These are phyloP conservation scores for Labeo catla DNA, from an alignment of 2,113 vertebrate genomes.

Conservation along the genomic window DNA sequence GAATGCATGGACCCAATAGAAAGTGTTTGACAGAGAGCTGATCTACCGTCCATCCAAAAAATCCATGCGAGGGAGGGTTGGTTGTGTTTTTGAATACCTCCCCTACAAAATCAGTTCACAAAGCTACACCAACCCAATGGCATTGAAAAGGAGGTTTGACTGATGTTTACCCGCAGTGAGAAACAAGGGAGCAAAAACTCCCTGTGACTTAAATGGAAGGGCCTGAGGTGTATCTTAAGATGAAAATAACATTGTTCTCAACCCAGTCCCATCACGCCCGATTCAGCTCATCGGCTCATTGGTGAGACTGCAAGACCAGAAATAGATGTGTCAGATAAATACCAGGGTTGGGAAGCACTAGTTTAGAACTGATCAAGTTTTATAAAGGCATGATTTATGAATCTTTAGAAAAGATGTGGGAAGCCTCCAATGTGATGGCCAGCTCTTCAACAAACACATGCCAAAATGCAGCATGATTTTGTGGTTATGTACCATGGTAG, in stretches of 20 bases:
- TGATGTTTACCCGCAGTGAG: background rate
- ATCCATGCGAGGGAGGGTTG: background rate
- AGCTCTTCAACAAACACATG: background rate
- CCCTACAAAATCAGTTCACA: background rate
- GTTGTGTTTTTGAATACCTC: background rate
- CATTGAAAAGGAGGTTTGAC: background rate
- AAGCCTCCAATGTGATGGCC: background rate
- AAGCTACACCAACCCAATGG: background rate
- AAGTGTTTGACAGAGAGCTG: constrained; percentile 47
- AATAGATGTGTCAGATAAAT: background rate
- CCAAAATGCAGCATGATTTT: background rate
- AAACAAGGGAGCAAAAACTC: background rate
- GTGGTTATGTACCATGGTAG: background rate
- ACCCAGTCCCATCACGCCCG: background rate
- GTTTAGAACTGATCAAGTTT: background rate
- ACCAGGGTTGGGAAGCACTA: background rate
- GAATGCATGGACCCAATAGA: constrained; percentile 12
- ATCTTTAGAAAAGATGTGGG: background rate
- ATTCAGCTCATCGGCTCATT: background rate
- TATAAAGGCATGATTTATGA: background rate
- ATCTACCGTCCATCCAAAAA: constrained; percentile 41
- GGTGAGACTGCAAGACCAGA: background rate
- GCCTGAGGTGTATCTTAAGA: background rate
- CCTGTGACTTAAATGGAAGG: background rate
- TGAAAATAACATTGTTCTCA: background rate